phyloP scores from a whole-genome alignment of 2,113 vertebrate genomes.

The Nipponia nippon region DNA sequence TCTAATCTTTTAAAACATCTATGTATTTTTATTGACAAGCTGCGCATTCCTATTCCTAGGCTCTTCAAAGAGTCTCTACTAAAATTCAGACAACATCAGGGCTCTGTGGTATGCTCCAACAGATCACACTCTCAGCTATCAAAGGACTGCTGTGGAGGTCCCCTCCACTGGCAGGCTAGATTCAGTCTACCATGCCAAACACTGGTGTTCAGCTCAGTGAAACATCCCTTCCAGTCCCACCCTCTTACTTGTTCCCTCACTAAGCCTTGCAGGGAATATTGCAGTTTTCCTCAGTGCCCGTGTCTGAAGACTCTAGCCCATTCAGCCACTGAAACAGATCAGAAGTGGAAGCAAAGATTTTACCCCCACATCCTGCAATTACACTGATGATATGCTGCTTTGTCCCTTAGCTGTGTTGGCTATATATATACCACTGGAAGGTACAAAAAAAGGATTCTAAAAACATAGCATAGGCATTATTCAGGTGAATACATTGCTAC shows the following conservation, averaged over 20 bases:
- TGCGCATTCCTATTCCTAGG: neutral
- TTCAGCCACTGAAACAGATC: neutral
- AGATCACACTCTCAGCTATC: neutral
- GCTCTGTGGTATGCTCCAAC: neutral
- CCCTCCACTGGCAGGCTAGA: neutral
- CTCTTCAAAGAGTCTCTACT: neutral
- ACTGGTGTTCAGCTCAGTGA: neutral
- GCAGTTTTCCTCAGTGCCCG: neutral
- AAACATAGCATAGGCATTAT: neutral
- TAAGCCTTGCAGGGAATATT: neutral
- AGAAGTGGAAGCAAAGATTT: neutral
- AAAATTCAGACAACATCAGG: neutral
- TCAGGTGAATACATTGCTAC: neutral
- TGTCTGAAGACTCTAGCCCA: neutral
- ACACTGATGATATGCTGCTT: neutral
- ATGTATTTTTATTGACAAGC: neutral
- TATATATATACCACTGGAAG: neutral
- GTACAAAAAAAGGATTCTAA: neutral
- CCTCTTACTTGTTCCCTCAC: neutral
- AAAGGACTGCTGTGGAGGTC: neutral
- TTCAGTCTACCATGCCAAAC: neutral
- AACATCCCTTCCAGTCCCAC: neutral
- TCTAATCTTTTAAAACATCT: neutral
- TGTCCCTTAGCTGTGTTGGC: neutral
- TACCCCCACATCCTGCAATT: neutral